Base-by-base conservation (phyloP, 2,113 vertebrate genomes). In the Thryonomys swinderianus region DNA sequence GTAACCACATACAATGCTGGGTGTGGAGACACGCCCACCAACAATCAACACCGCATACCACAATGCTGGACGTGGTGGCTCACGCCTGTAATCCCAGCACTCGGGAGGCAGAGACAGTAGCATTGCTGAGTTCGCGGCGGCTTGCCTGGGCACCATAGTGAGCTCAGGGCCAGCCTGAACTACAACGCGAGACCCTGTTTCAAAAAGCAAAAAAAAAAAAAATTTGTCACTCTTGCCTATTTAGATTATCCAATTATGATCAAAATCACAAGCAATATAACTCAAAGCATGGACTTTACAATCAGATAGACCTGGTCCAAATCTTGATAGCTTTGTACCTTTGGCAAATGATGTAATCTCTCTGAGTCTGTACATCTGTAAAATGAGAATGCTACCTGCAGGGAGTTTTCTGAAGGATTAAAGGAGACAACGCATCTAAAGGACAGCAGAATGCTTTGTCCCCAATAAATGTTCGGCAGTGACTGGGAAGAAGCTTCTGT, bases 221-320 rank as follows among this genome's bases (percentile, higher is more conserved):
- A 85, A 27, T 73, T 91, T 93, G 21, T 64, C 80, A 85, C 55
- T 87, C 17, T 95, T 61, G 55, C 3, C 51, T 85, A 32, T 85
- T 89, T 82, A 59, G 40, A 45, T 88, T 73, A 45, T 45, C 88
- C 25, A 25, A 55, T 40, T 20, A 32, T 78, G 27, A 34, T 48
- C 74, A 34, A 8, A 3, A 51, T 34, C 74, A 78, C 45, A 51
- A 73, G 80, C 25, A 67, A 2, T 55, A 62, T 34, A 81, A 21
- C n/a, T 32, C 42, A 16, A 73, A 85, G 59, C 14, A 27, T 80
- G 23, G 18, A 67, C 21, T 88, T 90, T 61, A 88, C 91, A 57
- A 82, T 94, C 11, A 90, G 37, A 48, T 85, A 71, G 14, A 37
- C 5, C 23, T 66, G 10, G 16, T 89, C 45, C 67, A 37, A 93